phyloP scores from a whole-genome alignment of 2,113 vertebrate genomes.

The Fregata magnificens region DNA sequence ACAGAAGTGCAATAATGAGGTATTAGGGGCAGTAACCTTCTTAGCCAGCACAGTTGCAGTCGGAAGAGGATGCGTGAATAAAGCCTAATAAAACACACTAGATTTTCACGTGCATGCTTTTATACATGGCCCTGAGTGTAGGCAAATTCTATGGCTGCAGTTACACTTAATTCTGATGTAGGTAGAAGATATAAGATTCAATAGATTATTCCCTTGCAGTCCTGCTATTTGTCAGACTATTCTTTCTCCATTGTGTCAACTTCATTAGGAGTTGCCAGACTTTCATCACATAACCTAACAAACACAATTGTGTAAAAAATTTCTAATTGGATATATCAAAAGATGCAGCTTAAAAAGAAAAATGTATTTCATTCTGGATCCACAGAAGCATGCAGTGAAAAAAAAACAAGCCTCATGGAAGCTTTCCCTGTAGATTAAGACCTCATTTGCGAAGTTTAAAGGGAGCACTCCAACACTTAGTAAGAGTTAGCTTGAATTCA shows the following conservation, averaged over 20 bases:
- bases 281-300: background rate
- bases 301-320: background rate
- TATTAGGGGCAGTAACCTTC: background rate
- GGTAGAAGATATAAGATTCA: background rate
- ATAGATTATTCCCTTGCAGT: background rate
- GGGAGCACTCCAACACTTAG: background rate
- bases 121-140: background rate
- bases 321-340: background rate
- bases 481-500: background rate
- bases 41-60: background rate
- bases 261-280: background rate
- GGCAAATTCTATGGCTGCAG: background rate
- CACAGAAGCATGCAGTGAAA: background rate
- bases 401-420: background rate
- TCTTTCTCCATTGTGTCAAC: background rate
- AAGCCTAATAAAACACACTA: background rate
- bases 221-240: background rate
- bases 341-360: background rate
- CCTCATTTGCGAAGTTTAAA: background rate
- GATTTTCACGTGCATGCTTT: background rate
- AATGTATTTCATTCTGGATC: background rate
- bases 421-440: background rate
- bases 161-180: background rate
- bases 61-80: background rate
- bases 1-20: background rate